These are phyloP conservation scores for Holacanthus passer DNA, from an alignment of 2,113 vertebrate species.

Conservation along the genomic window DNA sequence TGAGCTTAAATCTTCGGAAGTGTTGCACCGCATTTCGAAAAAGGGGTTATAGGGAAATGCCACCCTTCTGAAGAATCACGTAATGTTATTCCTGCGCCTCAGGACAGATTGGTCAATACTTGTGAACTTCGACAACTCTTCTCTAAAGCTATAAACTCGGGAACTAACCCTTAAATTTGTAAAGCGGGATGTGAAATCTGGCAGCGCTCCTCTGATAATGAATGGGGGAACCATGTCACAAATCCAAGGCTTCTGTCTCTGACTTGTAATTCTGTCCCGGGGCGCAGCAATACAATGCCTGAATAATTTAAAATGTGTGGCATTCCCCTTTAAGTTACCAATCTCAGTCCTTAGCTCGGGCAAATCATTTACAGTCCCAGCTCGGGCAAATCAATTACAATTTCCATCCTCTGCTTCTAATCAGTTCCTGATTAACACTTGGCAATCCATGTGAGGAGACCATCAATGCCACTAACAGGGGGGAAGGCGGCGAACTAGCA, in stretches of 20 bases:
- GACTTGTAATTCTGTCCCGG: conserved; percentile 42
- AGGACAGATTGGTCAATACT: conserved; percentile 46
- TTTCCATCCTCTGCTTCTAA: conserved; percentile 63
- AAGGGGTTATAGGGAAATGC: conserved; percentile 11
- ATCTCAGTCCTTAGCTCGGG: conserved; percentile 43
- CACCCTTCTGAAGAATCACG: conserved; percentile 6
- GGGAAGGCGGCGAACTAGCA: conserved; percentile 14
- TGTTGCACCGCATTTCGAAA: conserved; percentile 37
- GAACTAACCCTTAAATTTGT: conserved; percentile 12
- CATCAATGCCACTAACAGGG: conserved; percentile 54
- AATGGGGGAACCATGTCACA: conserved; percentile 21
- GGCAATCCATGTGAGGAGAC: conserved; percentile 56
- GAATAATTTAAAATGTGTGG: conserved; percentile 60
- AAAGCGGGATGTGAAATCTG: conserved; percentile 20
- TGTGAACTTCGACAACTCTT: conserved; percentile 24
- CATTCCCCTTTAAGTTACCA: conserved; percentile 54
- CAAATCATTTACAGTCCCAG: conserved; percentile 65
- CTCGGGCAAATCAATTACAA: conserved; percentile 68
- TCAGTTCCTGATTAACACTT: conserved; percentile 73
- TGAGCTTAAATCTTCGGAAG: conserved; percentile 29
- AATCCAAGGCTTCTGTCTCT: conserved; percentile 31
- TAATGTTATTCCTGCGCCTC: conserved; percentile 39
- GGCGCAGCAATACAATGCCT: conserved; percentile 41
- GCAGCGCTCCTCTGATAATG: conserved; percentile 24
- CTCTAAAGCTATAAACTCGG: conserved; percentile 11